Conservation (phyloP, 1,140 invertebrate species). For the Drosophila ananassae region DNA sequence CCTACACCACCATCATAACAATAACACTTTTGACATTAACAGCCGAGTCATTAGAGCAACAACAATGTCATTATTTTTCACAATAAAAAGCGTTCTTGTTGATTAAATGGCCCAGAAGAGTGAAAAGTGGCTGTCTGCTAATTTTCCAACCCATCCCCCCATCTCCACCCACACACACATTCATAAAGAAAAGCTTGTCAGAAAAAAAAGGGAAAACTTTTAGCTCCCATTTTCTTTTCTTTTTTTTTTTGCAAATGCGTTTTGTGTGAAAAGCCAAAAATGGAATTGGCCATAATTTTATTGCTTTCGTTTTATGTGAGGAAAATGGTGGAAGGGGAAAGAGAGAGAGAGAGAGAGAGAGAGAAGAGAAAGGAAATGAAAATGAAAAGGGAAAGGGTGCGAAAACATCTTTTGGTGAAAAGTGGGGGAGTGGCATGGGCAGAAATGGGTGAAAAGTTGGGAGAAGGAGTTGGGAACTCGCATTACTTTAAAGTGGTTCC, state of each 20-base stretch:
- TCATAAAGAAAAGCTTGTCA: too few relatives aligned
- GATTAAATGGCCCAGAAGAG: slow-evolving; percentile 69
- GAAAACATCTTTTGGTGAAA: slow-evolving; percentile 5
- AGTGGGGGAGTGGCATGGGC: not conserved
- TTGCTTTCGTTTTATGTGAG: slow-evolving; percentile 57
- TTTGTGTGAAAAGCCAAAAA: slow-evolving; percentile 73
- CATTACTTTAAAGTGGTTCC: slow-evolving; percentile 48
- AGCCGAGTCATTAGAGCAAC: slow-evolving; percentile 29
- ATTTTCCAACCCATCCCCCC: slow-evolving; percentile 31
- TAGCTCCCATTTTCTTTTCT: slow-evolving; percentile 30
- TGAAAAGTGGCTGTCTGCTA: slow-evolving; percentile 33
- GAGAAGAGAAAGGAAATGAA: not conserved
- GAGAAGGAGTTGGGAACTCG: slow-evolving; percentile 19
- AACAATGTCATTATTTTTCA: slow-evolving; percentile 77
- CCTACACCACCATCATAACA: slow-evolving; percentile 44
- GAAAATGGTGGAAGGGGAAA: not conserved
- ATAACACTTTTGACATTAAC: slow-evolving; percentile 80
- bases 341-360: not conserved
- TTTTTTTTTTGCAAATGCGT: slow-evolving; percentile 16
- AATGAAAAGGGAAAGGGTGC: slow-evolving; percentile 22
- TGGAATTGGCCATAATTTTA: slow-evolving; percentile 75
- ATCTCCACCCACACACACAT: too few relatives aligned
- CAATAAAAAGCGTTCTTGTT: slow-evolving; percentile 82
- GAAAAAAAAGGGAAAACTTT: slow-evolving; percentile 41
- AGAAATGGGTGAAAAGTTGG: slow-evolving; percentile 2